Base-by-base conservation (phyloP, 2,797 vertebrate genomes). In the Acropternis orthonyx region DNA sequence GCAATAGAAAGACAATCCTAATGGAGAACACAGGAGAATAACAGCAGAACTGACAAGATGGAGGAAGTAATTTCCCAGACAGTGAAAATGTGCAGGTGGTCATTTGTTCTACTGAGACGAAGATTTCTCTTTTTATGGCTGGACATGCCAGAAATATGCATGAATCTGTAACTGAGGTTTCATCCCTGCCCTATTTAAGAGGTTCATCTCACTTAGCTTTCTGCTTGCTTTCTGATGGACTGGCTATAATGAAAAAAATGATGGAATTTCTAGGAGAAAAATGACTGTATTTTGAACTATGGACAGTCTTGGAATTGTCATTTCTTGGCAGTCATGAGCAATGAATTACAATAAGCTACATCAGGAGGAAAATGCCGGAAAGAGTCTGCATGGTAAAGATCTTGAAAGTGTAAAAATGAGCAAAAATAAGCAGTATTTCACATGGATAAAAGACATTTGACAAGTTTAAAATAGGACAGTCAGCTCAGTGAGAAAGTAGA, bases 351-450 rank as follows among this genome's bases (percentile, higher is more conserved):
- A 37, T 28, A 34, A 14, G 21, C 39, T 71, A 13, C 52, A 74
- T 85, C 51, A 79, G 26, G 55, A 22, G 21, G 21, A 8, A 91
- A 90, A 85, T 11, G 32, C 4, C 0, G 0, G 52, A 84, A 93
- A 73, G 34, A 69, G 39, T 66, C 67, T 71, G 63, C 24, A 14
- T 0, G 2, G 48, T 79, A 51, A 76, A 87, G 55, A 69, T n/a
- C 71, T 79, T 69, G 26, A 84, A 16, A 81, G 20, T 63, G 17
- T 46, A 84, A 87, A 71, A 92, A 84, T 13, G 28, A 88, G 76
- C 48, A 84, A 73, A 88, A 93, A 34, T 78, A 88, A 94, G 76
- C 77, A 94, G 43, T 27, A 39, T 82, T 84, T 93, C 79, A 79
- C 39, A 49, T 10, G 79, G 80, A 88, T 82, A 88, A 82, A 95